Base-by-base conservation (phyloP, 1,140 invertebrate species). In the Eueides isabella region DNA sequence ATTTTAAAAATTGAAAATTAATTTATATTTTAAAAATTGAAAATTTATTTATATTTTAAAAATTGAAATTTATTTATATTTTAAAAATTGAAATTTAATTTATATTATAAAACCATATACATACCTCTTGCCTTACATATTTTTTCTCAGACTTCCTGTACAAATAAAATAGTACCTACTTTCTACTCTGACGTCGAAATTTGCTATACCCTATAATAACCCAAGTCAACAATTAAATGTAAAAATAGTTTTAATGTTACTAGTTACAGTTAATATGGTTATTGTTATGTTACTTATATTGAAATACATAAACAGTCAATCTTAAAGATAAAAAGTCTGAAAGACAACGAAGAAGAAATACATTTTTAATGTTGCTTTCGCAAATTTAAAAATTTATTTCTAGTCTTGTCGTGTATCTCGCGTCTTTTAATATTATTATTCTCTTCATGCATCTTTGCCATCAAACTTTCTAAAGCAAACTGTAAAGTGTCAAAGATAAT, bases 351-450 rank as follows among this genome's bases (percentile, higher is more conserved):
- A n/a, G n/a, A n/a, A n/a, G n/a, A n/a, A n/a, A n/a, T n/a, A n/a
- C n/a, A n/a, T n/a, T n/a, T n/a, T n/a, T n/a, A n/a, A n/a, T n/a
- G n/a, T n/a, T n/a, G n/a, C n/a, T n/a, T n/a, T n/a, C n/a, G n/a
- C n/a, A n/a, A n/a, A 31, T 31, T 5, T 31, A 38, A 38, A 11
- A 38, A 9, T 6, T 55, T 9, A 55, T 55, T 55, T 55, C 19
- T 11, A 19, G 23, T 55, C 48, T 26, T n/a, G n/a, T 48, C 2
- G n/a, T 48, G n/a, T 19, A 48, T 48, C 41, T 23, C 16, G 41
- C 9, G 41, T 19, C 41, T 48, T 48, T 48, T 55, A 55, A 55
- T 23, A 55, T 55, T 26, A 55, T 55, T 55, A 55, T 55, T 55
- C 48, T 55, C 48, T 26, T 55, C 48, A 12, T 26, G 48, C 23